Evolutionary conservation across 2,888 invertebrate species (phyloP), one percentile per base, ranked within the genome.

Genomic region (Sthenelais limicola): DNA sequence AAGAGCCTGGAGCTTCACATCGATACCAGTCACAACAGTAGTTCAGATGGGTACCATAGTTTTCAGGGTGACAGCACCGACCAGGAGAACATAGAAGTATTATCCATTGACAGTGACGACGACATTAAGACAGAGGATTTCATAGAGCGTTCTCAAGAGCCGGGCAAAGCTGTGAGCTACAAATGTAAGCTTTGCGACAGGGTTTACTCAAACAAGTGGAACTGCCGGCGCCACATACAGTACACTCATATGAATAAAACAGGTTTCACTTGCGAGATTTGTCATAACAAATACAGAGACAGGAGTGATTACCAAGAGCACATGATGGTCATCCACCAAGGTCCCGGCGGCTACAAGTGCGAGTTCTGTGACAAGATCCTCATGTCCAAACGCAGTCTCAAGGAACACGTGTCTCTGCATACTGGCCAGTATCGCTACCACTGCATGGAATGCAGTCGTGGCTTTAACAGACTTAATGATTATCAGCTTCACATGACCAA

Each of bases 151-250:
- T 38, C 38, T 18, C 62, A 62, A 12, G 62, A 62, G 62, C 62
- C 62, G 9, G 62, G 62, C 38, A 62, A 62, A 38, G 62, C 62
- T 1, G 62, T 62, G n/a, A 38, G 38, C 38, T 62, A 62, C 62
- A 33, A 35, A n/a, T 62, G 62, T 28, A 62, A 62, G 38, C 38
- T 62, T n/a, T 62, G 62, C 15, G 62, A 62, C 38, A 35, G 62
- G 21, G 62, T 62, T 24, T 62, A 62, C 38, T 62, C 62, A 21
- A 62, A 62, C 62, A 62, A 62, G 62, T 62, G 62, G 62, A 62
- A 62, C 62, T 62, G 62, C 15, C 62, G 62, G 35, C 62, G 62
- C n/a, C 62, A 62, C 62, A 62, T 62, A 9, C 62, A 62, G 62
- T 62, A 35, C 62, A 62, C 62, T 3, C 62, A 62, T 26, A 62